A percentile compares a stretch with the other conserved stretches of the same genome.
These are phyloP conservation scores for Mareca strepera DNA, from an alignment of 2,797 vertebrate genomes.

Conservation along the genomic window DNA sequence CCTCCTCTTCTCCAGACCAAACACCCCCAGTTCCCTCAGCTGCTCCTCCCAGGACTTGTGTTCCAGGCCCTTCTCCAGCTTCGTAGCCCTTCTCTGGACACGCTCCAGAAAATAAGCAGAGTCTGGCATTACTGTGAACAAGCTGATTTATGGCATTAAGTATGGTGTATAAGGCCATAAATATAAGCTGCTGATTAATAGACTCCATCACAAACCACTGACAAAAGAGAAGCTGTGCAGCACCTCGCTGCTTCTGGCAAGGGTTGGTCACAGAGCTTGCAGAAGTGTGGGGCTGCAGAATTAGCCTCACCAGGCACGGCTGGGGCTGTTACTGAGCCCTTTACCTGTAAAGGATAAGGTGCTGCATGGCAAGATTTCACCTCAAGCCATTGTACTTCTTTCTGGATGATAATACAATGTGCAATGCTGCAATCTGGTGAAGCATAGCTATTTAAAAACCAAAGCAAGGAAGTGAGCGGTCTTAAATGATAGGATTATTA, in stretches of 20 bases:
- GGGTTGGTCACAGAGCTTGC: no score
- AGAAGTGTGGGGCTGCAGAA: not conserved
- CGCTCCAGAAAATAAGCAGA: not conserved
- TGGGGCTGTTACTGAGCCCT: not conserved
- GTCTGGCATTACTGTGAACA: no score
- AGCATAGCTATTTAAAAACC: not conserved
- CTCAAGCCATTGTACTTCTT: not conserved
- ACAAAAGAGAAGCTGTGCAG: not conserved
- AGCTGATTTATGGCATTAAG: not conserved
- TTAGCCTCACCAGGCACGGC: accelerated
- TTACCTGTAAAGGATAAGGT: not conserved
- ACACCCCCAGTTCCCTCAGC: no score
- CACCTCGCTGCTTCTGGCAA: not conserved
- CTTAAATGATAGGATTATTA: not conserved
- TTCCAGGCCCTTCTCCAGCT: no score
- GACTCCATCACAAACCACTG: not conserved
- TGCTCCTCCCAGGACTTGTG: no score
- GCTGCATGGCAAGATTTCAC: not conserved
- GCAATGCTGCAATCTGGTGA: not conserved
- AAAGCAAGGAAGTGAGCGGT: not conserved
- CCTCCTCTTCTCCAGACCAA: no score
- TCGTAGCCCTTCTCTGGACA: no score
- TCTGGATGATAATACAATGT: not conserved
- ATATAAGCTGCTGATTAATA: not conserved
- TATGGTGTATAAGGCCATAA: not conserved